Evolutionary conservation across 2,888 invertebrate species (phyloP).

Genomic region (Troides aeacus): DNA sequence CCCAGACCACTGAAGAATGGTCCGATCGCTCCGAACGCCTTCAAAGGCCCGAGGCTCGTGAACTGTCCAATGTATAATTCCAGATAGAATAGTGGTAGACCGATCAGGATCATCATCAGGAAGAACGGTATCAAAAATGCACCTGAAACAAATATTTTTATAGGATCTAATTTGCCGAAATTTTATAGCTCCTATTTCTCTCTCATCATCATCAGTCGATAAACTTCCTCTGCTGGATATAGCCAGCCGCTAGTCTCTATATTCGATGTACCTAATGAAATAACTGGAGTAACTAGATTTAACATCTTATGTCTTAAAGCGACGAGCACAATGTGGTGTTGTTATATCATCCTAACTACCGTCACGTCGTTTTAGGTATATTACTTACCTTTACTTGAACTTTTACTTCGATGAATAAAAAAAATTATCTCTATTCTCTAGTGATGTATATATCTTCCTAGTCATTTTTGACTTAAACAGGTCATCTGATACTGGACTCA

Average conservation of each 20-base stretch:
- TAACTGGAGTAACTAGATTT: too few relatives aligned
- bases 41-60: constrained; percentile 85
- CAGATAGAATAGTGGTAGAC: constrained; percentile 89
- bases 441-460: too few relatives aligned
- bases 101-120: constrained; percentile 86
- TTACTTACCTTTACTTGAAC: too few relatives aligned
- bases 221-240: neutral
- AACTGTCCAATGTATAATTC: constrained; percentile 90
- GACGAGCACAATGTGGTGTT: too few relatives aligned
- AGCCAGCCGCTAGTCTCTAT: neutral
- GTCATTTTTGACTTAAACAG: too few relatives aligned
- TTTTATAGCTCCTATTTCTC: neutral
- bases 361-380: too few relatives aligned
- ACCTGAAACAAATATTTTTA: constrained; percentile 74
- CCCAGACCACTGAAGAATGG: constrained; percentile 83
- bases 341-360: too few relatives aligned
- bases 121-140: constrained; percentile 88
- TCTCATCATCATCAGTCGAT: neutral
- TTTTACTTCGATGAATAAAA: too few relatives aligned
- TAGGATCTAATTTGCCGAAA: neutral
- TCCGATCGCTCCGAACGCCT: constrained; percentile 81
- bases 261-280: too few relatives aligned
- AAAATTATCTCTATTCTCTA: too few relatives aligned
- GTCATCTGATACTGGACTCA: too few relatives aligned
- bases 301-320: too few relatives aligned